Evolutionary conservation across 1,140 invertebrate genomes (phyloP).

Genomic region (Argopecten irradians): DNA sequence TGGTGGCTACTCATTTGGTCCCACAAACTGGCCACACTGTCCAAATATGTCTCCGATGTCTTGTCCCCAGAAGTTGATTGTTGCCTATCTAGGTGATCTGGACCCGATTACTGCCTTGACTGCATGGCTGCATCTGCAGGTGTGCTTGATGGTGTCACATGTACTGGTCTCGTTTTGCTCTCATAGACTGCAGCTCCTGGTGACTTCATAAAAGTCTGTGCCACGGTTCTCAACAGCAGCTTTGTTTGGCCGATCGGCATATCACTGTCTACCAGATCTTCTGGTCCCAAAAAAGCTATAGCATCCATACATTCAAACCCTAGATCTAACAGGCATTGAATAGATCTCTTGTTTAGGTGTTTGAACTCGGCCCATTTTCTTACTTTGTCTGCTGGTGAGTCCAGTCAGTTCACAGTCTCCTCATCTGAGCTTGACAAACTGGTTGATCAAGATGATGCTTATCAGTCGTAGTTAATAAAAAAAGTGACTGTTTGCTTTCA

Average conservation of each 20-base stretch:
- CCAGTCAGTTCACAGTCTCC: too few relatives aligned
- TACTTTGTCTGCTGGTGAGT: neutral
- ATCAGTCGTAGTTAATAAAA: too few relatives aligned
- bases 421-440: too few relatives aligned
- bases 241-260: slow-evolving; percentile 30
- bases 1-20: neutral
- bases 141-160: neutral
- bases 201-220: neutral
- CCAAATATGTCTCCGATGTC: too few relatives aligned
- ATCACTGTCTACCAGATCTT: neutral
- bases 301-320: slow-evolving; percentile 36
- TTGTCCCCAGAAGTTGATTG: too few relatives aligned
- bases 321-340: neutral
- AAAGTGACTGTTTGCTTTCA: too few relatives aligned
- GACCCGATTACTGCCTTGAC: neutral
- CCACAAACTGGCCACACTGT: neutral
- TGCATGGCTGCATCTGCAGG: neutral
- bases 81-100: neutral
- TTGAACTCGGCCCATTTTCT: neutral
- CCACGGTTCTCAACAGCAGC: neutral
- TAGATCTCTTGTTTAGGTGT: neutral
- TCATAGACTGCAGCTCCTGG: neutral
- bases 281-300: neutral
- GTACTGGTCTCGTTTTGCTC: neutral
- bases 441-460: too few relatives aligned